Conservation (phyloP, 2,888 invertebrate species). For the Ormia ochracea region DNA sequence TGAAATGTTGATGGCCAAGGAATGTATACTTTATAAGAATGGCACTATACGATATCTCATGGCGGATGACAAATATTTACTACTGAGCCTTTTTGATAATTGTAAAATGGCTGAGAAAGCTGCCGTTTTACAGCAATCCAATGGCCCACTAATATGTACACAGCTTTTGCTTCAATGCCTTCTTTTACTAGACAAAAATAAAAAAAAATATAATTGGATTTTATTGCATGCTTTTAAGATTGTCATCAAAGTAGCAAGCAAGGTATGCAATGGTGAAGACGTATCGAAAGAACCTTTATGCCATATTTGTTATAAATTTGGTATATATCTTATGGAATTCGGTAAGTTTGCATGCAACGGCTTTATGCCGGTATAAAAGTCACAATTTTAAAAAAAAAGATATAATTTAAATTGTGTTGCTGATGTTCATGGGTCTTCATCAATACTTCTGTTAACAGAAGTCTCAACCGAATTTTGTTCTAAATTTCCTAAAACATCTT, state of each 20-base stretch:
- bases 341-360: no score
- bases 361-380: no score
- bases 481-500: no score
- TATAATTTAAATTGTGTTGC: no score
- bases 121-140: slow-evolving; percentile 50
- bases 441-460: no score
- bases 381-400: no score
- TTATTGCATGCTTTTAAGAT: slow-evolving; percentile 67
- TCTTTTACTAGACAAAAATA: slow-evolving; percentile 65
- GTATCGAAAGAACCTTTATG: slow-evolving; percentile 68
- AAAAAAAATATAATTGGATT: slow-evolving; percentile 68
- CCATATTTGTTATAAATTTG: slow-evolving; percentile 68
- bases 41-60: slow-evolving; percentile 66
- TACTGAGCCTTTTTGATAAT: slow-evolving; percentile 68
- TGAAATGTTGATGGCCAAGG: slow-evolving; percentile 67
- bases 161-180: slow-evolving; percentile 68
- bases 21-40: slow-evolving; percentile 65
- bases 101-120: slow-evolving; percentile 68
- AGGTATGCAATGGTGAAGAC: slow-evolving; percentile 55
- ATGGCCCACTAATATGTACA: slow-evolving; percentile 65
- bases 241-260: slow-evolving; percentile 64
- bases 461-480: no score
- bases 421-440: no score
- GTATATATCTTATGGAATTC: slow-evolving; percentile 49
- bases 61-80: slow-evolving; percentile 65